Percentiles rank a stretch among this genome's conserved stretches.
Conservation (phyloP, 2,888 invertebrate genomes). For the Embidobia sp. region DNA sequence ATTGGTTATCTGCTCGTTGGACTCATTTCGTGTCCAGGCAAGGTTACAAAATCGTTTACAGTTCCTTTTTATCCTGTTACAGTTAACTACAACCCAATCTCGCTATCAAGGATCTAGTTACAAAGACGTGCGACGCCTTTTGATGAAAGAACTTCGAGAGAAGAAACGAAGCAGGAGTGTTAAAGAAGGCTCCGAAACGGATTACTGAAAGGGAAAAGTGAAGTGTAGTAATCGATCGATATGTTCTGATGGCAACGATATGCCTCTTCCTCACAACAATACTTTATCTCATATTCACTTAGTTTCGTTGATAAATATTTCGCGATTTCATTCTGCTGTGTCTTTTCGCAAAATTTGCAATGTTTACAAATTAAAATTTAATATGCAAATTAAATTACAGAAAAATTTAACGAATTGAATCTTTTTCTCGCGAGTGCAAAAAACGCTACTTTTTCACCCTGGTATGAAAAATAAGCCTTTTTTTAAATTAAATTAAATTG, state of each 20-base stretch:
- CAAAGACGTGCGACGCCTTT: conserved; percentile 55
- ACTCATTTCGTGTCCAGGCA: conserved; percentile 9
- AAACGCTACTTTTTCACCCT: too few relatives aligned
- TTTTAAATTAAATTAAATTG: too few relatives aligned
- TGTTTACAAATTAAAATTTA: too few relatives aligned
- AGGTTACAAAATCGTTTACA: conserved; percentile 50
- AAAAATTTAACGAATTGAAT: too few relatives aligned
- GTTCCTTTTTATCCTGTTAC: conserved; percentile 31
- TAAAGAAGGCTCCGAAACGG: conserved; percentile 34
- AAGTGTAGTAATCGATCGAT: conserved; percentile 42
- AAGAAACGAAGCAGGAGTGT: conserved; percentile 33
- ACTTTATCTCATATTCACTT: not conserved
- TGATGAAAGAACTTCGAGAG: conserved; percentile 46
- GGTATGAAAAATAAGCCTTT: too few relatives aligned
- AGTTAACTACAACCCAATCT: conserved; percentile 48
- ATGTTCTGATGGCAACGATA: conserved; percentile 42
- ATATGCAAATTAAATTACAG: too few relatives aligned
- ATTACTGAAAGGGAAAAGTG: conserved; percentile 44
- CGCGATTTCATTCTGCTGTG: too few relatives aligned
- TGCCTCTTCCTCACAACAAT: too few relatives aligned
- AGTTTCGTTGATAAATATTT: conserved; percentile 6
- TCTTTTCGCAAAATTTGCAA: too few relatives aligned
- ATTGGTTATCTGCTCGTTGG: conserved; percentile 1
- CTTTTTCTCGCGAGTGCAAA: too few relatives aligned
- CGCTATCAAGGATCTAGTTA: conserved; percentile 57